Percentiles rank a stretch among this genome's conserved stretches.
Evolutionary conservation across 1,140 invertebrate species (phyloP).

Genomic region (Scaptomyza graminum): DNA sequence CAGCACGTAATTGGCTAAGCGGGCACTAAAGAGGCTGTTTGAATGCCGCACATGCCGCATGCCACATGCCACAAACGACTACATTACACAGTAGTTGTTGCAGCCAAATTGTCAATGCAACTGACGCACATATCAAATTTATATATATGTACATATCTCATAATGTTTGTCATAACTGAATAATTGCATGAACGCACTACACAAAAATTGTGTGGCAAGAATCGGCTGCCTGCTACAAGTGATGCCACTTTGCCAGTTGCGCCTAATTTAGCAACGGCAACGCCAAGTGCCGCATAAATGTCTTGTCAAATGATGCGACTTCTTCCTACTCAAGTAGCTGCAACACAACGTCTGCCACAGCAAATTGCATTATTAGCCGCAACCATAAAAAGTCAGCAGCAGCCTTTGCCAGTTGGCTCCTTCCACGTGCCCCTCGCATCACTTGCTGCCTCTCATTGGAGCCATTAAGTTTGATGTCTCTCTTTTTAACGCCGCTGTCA

Average conservation of each 20-base stretch:
- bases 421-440: neutral
- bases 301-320: conserved; percentile 80
- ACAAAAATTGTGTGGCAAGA: conserved; percentile 20
- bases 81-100: conserved; percentile 28
- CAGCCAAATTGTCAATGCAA: conserved; percentile 59
- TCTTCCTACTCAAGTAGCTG: conserved; percentile 41
- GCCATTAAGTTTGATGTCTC: conserved; percentile 77
- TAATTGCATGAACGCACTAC: conserved; percentile 55
- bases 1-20: conserved; percentile 32
- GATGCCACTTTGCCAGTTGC: conserved; percentile 59
- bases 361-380: conserved; percentile 80
- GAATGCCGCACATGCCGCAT: conserved; percentile 17
- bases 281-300: conserved; percentile 80
- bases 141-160: conserved; percentile 49
- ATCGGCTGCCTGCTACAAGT: conserved; percentile 13
- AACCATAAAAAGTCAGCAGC: conserved; percentile 71
- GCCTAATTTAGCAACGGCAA: conserved; percentile 77
- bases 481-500: conserved; percentile 76
- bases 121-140: conserved; percentile 58
- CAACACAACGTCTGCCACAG: conserved; percentile 45
- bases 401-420: conserved; percentile 25
- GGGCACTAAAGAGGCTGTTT: conserved; percentile 9
- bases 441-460: neutral
- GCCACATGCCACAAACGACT: conserved; percentile 42
- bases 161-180: conserved; percentile 75